Percentiles rank a stretch among this genome's conserved stretches.
phyloP scores from a whole-genome alignment of 2,888 invertebrate genomes.

The Zonitis immaculata region DNA sequence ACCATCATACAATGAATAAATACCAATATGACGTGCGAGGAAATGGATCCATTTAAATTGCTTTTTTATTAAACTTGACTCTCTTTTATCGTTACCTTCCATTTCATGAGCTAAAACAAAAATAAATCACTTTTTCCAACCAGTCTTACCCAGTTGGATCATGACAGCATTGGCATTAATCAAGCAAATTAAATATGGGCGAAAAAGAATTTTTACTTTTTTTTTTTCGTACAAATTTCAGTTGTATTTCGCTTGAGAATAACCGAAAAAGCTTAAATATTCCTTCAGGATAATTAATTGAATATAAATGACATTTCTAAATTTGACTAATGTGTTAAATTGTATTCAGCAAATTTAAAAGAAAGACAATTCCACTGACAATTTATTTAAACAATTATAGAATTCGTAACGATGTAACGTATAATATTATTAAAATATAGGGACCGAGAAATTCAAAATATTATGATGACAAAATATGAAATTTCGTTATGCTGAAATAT shows the following conservation, averaged over 20 bases:
- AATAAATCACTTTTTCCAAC: slow-evolving; percentile 6
- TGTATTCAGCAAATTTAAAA: slow-evolving; percentile 8
- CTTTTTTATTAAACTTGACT: slow-evolving; percentile 14
- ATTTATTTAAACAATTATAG: slow-evolving; percentile 11
- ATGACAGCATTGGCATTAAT: slow-evolving; percentile 11
- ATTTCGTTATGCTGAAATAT: slow-evolving; percentile 16
- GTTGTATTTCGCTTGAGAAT: slow-evolving; percentile 1
- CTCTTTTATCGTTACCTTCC: slow-evolving; percentile 15
- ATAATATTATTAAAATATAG: slow-evolving; percentile 13
- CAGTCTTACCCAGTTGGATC: slow-evolving; percentile 6
- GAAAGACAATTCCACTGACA: slow-evolving; percentile 12
- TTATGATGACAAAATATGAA: slow-evolving; percentile 11
- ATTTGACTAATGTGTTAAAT: slow-evolving; percentile 7
- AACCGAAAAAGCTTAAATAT: not conserved
- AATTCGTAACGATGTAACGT: slow-evolving; percentile 12
- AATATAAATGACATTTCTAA: slow-evolving; percentile 4
- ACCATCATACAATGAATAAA: not conserved
- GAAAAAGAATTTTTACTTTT: not conserved
- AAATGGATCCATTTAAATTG: slow-evolving; percentile 9
- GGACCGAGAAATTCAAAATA: slow-evolving; percentile 11
- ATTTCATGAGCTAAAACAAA: slow-evolving; percentile 11
- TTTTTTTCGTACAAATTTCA: not conserved
- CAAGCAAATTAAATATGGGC: slow-evolving; percentile 2
- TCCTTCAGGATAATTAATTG: slow-evolving; percentile 2
- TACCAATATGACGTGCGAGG: not conserved